phyloP scores from a whole-genome alignment of 2,113 vertebrate species.

The Peromyscus leucopus region DNA sequence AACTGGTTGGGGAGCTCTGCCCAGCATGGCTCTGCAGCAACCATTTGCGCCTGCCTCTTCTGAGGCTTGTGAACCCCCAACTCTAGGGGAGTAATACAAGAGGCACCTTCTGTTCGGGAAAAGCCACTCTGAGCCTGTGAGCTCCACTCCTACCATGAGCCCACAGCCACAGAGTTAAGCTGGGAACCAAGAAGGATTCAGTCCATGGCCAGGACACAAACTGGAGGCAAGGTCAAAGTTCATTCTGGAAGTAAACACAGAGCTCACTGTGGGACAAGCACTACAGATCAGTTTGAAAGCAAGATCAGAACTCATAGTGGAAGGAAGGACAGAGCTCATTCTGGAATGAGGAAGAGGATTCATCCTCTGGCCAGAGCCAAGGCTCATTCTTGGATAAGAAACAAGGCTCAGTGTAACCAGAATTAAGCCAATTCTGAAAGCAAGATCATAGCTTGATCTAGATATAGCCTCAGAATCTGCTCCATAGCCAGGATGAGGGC shows the following conservation, averaged over 20 bases:
- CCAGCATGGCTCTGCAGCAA: slow-evolving; percentile 3
- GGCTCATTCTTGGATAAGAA: background rate
- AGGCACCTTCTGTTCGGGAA: background rate
- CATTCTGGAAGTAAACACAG: background rate
- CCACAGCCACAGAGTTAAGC: background rate
- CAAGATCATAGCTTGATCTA: background rate
- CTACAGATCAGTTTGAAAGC: background rate
- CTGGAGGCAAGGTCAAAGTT: background rate
- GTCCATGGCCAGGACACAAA: background rate
- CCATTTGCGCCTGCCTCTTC: background rate
- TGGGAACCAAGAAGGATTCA: background rate
- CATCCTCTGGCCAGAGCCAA: background rate
- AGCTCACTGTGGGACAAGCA: background rate
- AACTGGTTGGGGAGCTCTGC: slow-evolving; percentile 47
- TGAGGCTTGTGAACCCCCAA: background rate
- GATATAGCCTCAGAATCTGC: background rate
- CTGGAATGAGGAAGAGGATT: background rate
- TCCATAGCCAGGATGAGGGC: background rate
- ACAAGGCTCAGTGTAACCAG: background rate
- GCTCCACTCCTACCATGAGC: background rate
- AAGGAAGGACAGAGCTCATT: background rate
- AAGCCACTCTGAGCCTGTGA: background rate
- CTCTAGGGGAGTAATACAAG: rapidly evolving
- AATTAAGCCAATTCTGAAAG: background rate
- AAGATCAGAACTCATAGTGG: background rate